These are phyloP conservation scores for Myioborus miniatus DNA, from an alignment of 2,797 vertebrate genomes.

Conservation along the genomic window DNA sequence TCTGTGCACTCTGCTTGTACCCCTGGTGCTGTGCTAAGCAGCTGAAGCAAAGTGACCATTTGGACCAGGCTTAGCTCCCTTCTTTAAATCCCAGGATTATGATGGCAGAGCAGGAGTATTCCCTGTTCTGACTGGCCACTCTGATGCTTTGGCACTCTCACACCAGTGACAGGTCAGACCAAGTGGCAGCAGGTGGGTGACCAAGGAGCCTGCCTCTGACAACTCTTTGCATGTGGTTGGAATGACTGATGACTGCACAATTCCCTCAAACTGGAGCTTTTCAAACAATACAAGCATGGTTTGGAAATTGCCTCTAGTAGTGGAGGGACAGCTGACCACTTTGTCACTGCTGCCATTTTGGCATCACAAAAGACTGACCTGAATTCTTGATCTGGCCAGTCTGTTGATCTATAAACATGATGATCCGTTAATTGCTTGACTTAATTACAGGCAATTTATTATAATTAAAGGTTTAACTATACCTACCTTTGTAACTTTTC, in stretches of 20 bases:
- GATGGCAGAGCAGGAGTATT: background rate
- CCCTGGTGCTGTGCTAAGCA: background rate
- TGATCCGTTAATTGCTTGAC: background rate
- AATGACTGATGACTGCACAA: background rate
- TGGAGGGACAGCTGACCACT: background rate
- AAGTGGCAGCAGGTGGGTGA: background rate
- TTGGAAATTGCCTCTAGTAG: background rate
- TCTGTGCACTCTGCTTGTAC: background rate
- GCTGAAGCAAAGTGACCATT: background rate
- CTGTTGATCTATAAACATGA: background rate
- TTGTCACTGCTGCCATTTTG: background rate
- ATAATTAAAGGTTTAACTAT: background rate
- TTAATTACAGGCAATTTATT: slow-evolving; percentile 12
- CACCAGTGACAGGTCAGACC: background rate
- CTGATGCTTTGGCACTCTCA: background rate
- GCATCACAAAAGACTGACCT: slow-evolving; percentile 6
- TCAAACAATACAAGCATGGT: background rate
- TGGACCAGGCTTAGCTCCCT: background rate
- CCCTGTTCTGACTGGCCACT: background rate
- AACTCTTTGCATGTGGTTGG: background rate
- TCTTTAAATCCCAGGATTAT: background rate
- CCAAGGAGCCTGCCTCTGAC: background rate
- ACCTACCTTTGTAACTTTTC: background rate
- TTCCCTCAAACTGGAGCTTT: background rate
- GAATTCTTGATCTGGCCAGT: slow-evolving; percentile 13